Conservation (phyloP, 2,888 invertebrate genomes). For the Adelognathus sp. region DNA sequence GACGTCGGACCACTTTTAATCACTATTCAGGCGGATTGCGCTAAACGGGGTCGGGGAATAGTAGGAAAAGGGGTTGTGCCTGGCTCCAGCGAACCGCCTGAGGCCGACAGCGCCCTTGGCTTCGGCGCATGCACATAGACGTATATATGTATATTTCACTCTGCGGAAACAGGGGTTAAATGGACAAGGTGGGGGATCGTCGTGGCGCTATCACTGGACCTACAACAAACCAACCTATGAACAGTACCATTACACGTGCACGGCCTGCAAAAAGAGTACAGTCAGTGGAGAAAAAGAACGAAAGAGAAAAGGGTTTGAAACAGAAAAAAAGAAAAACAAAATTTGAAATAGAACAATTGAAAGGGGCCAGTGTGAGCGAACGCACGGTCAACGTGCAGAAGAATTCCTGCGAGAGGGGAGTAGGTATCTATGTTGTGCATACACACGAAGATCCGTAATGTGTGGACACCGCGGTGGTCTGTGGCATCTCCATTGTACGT, state of each 20-base stretch:
- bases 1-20: conserved; percentile 71
- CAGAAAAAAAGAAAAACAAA: conserved; percentile 46
- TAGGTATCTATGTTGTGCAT: conserved; percentile 41
- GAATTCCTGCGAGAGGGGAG: conserved; percentile 26
- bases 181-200: conserved; percentile 61
- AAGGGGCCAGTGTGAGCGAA: conserved; percentile 57
- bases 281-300: conserved; percentile 37
- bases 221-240: conserved; percentile 43
- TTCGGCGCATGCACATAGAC: background rate
- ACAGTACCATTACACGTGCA: conserved; percentile 3
- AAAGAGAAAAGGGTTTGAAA: conserved; percentile 32
- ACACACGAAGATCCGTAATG: conserved; percentile 27
- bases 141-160: background rate
- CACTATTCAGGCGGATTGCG: conserved; percentile 70
- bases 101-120: conserved; percentile 54
- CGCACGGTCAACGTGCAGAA: background rate
- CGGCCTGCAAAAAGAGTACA: conserved; percentile 44
- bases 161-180: conserved; percentile 69
- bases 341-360: conserved; percentile 69
- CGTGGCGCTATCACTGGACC: conserved; percentile 36
- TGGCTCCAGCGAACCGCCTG: conserved; percentile 52
- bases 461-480: conserved; percentile 40
- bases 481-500: conserved; percentile 56
- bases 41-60: conserved; percentile 64
- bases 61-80: conserved; percentile 42